A percentile compares a stretch with the other conserved stretches of the same genome.
These are phyloP conservation scores for Hydroisotoma schaefferi DNA, from an alignment of 2,888 invertebrate genomes.

Conservation along the genomic window DNA sequence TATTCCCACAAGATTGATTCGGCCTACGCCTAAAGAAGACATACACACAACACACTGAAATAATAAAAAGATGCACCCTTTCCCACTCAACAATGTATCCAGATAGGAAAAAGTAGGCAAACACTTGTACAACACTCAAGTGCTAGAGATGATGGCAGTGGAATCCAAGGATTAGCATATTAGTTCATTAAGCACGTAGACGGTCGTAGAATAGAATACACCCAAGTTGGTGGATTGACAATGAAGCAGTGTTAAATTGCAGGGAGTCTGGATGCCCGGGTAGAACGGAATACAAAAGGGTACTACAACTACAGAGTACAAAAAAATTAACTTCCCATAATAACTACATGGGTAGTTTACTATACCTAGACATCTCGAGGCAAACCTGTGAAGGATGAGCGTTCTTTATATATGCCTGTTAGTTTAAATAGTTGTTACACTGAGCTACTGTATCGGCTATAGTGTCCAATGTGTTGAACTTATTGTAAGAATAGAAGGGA, in stretches of 20 bases:
- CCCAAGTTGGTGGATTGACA: not conserved
- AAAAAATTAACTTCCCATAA: no score
- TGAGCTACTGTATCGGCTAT: no score
- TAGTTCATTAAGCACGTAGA: conserved; percentile 45
- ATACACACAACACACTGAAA: no score
- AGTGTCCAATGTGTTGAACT: not conserved
- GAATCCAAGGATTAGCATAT: conserved; percentile 37
- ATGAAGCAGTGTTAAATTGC: conserved; percentile 8
- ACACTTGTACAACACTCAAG: not conserved
- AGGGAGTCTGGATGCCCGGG: conserved; percentile 4
- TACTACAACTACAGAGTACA: no score
- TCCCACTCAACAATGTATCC: not conserved
- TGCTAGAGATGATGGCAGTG: conserved; percentile 4
- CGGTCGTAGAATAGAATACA: not conserved
- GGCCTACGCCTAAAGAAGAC: no score
- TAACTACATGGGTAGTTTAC: no score
- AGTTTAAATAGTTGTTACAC: no score
- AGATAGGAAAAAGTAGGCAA: not conserved
- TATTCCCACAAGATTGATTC: no score
- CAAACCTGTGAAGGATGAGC: no score
- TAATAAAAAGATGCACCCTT: no score
- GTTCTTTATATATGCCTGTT: no score
- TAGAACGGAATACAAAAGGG: conserved; percentile 9
- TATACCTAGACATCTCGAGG: no score
- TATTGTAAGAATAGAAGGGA: not conserved